Percentiles rank a stretch among this genome's conserved stretches.
Evolutionary conservation across 2,888 invertebrate genomes (phyloP).

Genomic region (Tholera decimalis): DNA sequence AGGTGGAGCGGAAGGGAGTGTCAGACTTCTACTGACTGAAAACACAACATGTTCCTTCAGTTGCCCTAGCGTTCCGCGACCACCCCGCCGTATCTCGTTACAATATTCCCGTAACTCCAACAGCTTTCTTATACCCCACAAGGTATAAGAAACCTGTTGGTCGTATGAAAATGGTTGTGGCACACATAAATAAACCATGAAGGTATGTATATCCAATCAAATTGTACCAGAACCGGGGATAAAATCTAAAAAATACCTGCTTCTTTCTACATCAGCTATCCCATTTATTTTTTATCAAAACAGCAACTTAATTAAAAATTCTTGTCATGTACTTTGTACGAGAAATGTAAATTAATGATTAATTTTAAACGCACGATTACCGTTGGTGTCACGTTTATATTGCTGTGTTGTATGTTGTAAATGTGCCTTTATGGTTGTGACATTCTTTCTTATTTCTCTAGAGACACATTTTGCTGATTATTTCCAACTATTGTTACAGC

Average conservation of each 20-base stretch:
- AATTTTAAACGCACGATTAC: slow-evolving; percentile 42
- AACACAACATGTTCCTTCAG: no score
- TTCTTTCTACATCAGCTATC: not conserved
- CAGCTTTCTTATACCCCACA: no score
- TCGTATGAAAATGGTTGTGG: no score
- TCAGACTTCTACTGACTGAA: no score
- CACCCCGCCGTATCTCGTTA: no score
- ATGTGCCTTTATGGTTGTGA: slow-evolving; percentile 27
- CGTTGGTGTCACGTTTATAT: slow-evolving; percentile 46
- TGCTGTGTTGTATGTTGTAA: slow-evolving; percentile 16
- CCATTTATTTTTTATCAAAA: not conserved
- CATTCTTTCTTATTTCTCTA: slow-evolving; percentile 41
- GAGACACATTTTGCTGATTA: slow-evolving; percentile 26
- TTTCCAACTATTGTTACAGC: not conserved
- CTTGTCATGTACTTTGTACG: slow-evolving; percentile 10
- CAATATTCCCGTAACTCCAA: no score
- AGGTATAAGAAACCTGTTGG: no score
- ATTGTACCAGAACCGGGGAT: not conserved
- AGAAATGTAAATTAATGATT: slow-evolving; percentile 41
- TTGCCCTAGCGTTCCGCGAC: no score
- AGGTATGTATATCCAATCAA: not conserved
- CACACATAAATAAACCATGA: no score
- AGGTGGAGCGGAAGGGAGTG: no score
- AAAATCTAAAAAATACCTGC: not conserved
- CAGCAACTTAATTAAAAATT: slow-evolving; percentile 16